These are phyloP conservation scores for Hedya salicella DNA, from an alignment of 2,888 invertebrate genomes.

Conservation along the genomic window DNA sequence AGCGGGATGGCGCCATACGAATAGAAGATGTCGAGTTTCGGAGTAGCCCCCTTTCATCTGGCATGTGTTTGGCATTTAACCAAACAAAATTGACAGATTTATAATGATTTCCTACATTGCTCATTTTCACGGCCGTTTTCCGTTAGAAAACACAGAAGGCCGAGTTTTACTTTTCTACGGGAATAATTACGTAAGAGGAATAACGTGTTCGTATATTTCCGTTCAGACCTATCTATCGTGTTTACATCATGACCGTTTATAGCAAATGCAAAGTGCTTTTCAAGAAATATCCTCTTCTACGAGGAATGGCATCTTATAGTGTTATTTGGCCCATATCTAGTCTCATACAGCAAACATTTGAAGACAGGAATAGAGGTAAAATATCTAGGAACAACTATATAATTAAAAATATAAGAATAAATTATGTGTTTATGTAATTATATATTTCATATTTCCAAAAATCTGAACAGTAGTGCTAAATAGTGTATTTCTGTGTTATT, in stretches of 20 bases:
- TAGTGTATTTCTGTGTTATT: too few relatives aligned
- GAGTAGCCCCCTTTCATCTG: too few relatives aligned
- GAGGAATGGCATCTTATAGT: conserved; percentile 89
- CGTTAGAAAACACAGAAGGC: conserved; percentile 41
- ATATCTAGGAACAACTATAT: conserved; percentile 41
- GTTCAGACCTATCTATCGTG: neutral
- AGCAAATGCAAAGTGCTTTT: conserved; percentile 66
- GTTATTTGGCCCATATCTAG: conserved; percentile 90
- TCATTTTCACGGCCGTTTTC: conserved; percentile 39
- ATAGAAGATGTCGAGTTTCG: too few relatives aligned
- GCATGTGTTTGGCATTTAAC: conserved; percentile 32
- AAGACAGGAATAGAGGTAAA: conserved; percentile 87
- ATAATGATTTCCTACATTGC: conserved; percentile 41
- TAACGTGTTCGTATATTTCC: conserved; percentile 16
- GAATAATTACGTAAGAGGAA: conserved; percentile 36
- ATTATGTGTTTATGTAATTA: too few relatives aligned
- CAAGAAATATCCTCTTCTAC: conserved; percentile 74
- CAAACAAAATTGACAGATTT: conserved; percentile 39
- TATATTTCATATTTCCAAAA: too few relatives aligned
- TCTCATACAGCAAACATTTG: conserved; percentile 89
- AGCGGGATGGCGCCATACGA: too few relatives aligned
- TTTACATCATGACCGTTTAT: conserved; percentile 61
- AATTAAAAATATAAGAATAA: neutral
- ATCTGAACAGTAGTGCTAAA: too few relatives aligned
- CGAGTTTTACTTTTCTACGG: conserved; percentile 32